Conservation (phyloP, 2,888 invertebrate species). For the Gisinianus flammeolus region DNA sequence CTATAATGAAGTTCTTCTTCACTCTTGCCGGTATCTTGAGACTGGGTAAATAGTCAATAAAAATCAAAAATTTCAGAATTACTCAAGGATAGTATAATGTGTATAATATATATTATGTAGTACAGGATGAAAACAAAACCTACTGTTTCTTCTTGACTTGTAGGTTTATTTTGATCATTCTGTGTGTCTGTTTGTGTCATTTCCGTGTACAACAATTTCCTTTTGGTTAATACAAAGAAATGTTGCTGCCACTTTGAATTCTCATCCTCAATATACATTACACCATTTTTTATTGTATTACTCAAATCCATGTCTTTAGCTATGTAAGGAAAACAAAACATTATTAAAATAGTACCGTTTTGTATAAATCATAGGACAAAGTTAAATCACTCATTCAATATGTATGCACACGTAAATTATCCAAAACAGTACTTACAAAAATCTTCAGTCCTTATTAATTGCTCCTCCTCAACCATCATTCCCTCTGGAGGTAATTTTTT, state of each 20-base stretch:
- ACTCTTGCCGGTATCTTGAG: conserved; percentile 61
- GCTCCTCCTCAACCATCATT: conserved; percentile 62
- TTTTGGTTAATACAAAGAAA: conserved; percentile 88
- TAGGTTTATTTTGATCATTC: conserved; percentile 62
- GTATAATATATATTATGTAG: background rate
- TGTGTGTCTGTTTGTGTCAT: conserved; percentile 61
- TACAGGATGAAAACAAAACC: background rate
- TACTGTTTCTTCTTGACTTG: conserved; percentile 66
- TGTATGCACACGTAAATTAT: background rate
- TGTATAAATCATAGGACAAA: background rate
- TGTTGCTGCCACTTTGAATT: conserved; percentile 92
- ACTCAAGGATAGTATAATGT: background rate
- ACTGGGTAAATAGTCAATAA: conserved; percentile 62
- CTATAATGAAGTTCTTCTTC: conserved; percentile 87
- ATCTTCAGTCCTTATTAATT: conserved; percentile 68
- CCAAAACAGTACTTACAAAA: conserved; percentile 42
- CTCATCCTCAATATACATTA: conserved; percentile 87
- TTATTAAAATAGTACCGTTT: background rate
- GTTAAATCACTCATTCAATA: no score
- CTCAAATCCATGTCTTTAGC: conserved; percentile 74
- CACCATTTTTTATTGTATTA: conserved; percentile 86
- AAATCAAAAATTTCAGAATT: background rate
- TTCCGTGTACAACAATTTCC: conserved; percentile 86
- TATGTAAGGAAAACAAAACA: conserved; percentile 3
- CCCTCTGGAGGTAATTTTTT: conserved; percentile 91